Evolutionary conservation across 2,113 vertebrate genomes (phyloP).

Genomic region (Passer domesticus): DNA sequence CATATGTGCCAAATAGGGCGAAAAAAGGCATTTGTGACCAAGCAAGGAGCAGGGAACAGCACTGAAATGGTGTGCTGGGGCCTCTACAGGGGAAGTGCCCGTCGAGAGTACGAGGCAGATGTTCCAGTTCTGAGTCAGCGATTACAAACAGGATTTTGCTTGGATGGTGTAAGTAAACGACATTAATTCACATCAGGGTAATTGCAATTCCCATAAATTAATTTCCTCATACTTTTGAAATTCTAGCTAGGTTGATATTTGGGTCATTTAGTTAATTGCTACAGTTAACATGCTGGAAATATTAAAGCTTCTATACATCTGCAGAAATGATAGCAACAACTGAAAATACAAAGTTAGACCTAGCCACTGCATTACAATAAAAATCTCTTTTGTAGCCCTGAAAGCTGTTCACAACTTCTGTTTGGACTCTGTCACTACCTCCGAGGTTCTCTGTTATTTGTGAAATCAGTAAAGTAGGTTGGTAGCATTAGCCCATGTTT

Average conservation of each 20-base stretch:
- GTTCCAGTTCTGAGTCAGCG: constrained; percentile 49
- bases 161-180: background rate
- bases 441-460: background rate
- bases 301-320: background rate
- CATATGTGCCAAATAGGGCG: background rate
- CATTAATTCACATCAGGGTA: constrained; percentile 39
- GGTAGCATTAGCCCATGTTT: background rate
- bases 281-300: background rate
- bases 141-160: constrained; percentile 19
- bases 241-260: background rate
- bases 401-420: background rate
- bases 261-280: background rate
- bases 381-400: background rate
- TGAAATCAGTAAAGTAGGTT: background rate
- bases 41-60: background rate
- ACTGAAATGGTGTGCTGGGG: background rate
- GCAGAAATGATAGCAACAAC: background rate
- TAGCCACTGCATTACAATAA: background rate
- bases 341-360: background rate
- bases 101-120: background rate
- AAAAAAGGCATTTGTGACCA: background rate
- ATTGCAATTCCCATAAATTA: constrained; percentile 34
- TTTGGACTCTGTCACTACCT: background rate
- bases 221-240: constrained; percentile 9
- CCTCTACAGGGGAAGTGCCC: background rate